Evolutionary conservation across 2,797 vertebrate genomes (phyloP), one percentile per base, ranked within the genome.

Genomic region (Cuculus canorus): DNA sequence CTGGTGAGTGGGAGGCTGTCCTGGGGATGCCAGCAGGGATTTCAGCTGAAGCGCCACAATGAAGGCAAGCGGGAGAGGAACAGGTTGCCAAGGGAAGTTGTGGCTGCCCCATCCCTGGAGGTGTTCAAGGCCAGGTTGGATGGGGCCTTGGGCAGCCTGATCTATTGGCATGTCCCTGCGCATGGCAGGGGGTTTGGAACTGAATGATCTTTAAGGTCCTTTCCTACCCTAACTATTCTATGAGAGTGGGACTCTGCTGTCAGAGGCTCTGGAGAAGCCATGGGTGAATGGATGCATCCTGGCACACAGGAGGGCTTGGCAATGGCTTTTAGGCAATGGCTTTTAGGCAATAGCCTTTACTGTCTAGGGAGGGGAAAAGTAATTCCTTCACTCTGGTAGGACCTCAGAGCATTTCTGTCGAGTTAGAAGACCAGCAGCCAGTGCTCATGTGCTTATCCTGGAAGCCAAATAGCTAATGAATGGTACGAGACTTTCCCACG

Each of bases 301-400:
- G 66, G 25, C 32, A 32, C 33, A 13, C 0, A 1, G 54, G 23
- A 65, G 21, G 25, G 57, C 41, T 71, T 0, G 0, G 17, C 18
- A 30, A 2, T 17, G 56, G 10, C 45, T 80, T 70, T 43, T 43
- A 43, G 41, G 41, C 41, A 43, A 43, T 43, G 41, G 43, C 22
- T n/a, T n/a, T 43, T 43, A 43, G 41, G 41, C 41, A 43, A 43
- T 43, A 41, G 43, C 22, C 27, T 77, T 54, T 72, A 9, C 22
- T 84, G 22, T 53, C 56, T 53, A 47, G 35, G 28, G n/a, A 43
- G 14, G 15, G 28, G 13, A 69, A 77, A 43, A 50, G 23, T 30
- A 32, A 69, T 69, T 79, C 5, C 9, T 72, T 61, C n/a, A 13
- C n/a, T 23, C 12, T 54, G 30, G n/a, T 37, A 25, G 64, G 56